Conservation (phyloP, 2,888 invertebrate genomes). For the Silvanus unidentatus region DNA sequence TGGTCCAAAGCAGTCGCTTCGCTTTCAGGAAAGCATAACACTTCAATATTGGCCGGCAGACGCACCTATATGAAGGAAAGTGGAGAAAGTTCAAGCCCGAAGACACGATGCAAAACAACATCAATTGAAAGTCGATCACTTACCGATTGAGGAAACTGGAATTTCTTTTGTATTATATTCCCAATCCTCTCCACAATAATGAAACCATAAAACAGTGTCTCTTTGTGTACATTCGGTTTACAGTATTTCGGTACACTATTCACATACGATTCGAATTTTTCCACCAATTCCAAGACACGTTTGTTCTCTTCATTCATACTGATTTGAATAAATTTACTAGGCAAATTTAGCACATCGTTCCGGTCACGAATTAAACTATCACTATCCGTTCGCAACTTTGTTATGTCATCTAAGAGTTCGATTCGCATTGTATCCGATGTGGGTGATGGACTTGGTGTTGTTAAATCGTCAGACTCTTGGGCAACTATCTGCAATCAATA, state of each 20-base stretch:
- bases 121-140: constrained; percentile 26
- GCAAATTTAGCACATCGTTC: no score
- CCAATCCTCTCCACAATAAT: constrained; percentile 62
- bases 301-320: constrained; percentile 15
- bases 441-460: no score
- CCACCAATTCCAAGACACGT: constrained; percentile 24
- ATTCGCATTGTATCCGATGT: no score
- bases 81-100: neutral
- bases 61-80: constrained; percentile 47
- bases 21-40: constrained; percentile 69
- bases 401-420: no score
- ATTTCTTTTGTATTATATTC: constrained; percentile 64
- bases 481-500: no score
- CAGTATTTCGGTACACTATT: constrained; percentile 57
- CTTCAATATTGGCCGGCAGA: constrained; percentile 62
- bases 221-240: constrained; percentile 45
- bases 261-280: constrained; percentile 40
- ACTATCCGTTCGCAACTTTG: no score
- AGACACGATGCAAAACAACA: neutral
- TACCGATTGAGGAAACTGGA: constrained; percentile 62
- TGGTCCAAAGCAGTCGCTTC: constrained; percentile 43
- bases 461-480: no score
- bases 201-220: constrained; percentile 59
- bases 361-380: no score
- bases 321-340: constrained; percentile 6